A percentile compares a stretch with the other conserved stretches of the same genome.
Conservation (phyloP, 2,888 invertebrate genomes). For the Deroplatys truncata region DNA sequence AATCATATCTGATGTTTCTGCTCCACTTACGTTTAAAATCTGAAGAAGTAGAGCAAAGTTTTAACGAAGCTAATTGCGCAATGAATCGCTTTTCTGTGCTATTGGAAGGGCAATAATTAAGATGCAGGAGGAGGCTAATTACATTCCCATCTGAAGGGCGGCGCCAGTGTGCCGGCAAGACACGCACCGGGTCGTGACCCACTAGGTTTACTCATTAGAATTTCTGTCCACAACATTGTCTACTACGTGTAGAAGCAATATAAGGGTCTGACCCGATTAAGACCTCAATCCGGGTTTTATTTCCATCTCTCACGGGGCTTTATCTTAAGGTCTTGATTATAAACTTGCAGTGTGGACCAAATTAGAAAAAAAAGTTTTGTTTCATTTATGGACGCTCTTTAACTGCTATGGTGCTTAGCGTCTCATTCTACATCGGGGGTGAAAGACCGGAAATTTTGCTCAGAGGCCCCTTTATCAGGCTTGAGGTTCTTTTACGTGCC, state of each 20-base stretch:
- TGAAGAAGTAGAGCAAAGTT: too few species aligned
- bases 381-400: too few species aligned
- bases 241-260: not conserved
- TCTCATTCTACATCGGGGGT: too few species aligned
- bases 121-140: not conserved
- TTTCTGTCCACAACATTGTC: not conserved
- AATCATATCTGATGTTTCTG: too few species aligned
- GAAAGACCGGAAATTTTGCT: too few species aligned
- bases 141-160: not conserved
- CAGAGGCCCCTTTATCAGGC: too few species aligned
- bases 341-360: not conserved
- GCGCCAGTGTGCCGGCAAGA: not conserved
- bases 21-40: too few species aligned
- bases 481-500: too few species aligned
- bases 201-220: not conserved
- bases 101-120: not conserved
- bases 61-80: too few species aligned
- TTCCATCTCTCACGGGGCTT: not conserved
- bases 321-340: not conserved
- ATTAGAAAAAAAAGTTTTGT: too few species aligned
- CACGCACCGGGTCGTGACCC: not conserved
- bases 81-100: not conserved
- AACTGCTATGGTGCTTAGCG: too few species aligned
- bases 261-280: not conserved
- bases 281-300: not conserved